A percentile compares a stretch with the other conserved stretches of the same genome.
These are phyloP conservation scores for Adoxophyes honmai DNA, from an alignment of 1,140 invertebrate genomes.

Conservation along the genomic window DNA sequence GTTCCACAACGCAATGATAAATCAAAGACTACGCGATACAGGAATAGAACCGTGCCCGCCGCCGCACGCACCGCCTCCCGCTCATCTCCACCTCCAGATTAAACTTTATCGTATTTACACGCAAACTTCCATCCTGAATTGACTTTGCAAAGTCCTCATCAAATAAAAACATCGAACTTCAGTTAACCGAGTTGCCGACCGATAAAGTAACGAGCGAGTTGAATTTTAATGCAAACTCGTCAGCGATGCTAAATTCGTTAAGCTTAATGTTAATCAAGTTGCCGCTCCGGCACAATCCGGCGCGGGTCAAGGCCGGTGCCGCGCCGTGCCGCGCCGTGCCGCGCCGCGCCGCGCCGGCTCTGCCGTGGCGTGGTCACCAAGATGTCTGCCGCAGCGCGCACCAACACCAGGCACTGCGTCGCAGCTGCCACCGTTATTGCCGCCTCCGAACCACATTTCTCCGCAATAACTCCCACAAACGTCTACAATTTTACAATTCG, in stretches of 20 bases:
- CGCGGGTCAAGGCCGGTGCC: not conserved
- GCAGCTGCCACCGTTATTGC: not conserved
- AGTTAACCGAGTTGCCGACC: conserved; percentile 36
- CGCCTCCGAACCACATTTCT: conserved; percentile 9
- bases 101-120: conserved; percentile 35
- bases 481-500: conserved; percentile 12
- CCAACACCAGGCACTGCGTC: not conserved
- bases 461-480: not conserved
- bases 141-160: conserved; percentile 34
- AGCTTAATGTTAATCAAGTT: conserved; percentile 23
- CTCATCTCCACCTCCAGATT: conserved; percentile 20
- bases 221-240: conserved; percentile 33
- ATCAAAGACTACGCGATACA: not conserved
- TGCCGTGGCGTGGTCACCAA: not conserved
- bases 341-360: not conserved
- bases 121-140: conserved; percentile 29
- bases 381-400: not conserved
- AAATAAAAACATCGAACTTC: conserved; percentile 42
- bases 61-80: not conserved
- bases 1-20: too few relatives aligned
- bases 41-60: not conserved
- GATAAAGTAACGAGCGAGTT: conserved; percentile 35
- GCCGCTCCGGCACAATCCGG: not conserved
- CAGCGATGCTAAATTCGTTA: conserved; percentile 21
- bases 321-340: not conserved